Evolutionary conservation across 2,797 vertebrate genomes (phyloP).

Genomic region (Selene dorsalis): DNA sequence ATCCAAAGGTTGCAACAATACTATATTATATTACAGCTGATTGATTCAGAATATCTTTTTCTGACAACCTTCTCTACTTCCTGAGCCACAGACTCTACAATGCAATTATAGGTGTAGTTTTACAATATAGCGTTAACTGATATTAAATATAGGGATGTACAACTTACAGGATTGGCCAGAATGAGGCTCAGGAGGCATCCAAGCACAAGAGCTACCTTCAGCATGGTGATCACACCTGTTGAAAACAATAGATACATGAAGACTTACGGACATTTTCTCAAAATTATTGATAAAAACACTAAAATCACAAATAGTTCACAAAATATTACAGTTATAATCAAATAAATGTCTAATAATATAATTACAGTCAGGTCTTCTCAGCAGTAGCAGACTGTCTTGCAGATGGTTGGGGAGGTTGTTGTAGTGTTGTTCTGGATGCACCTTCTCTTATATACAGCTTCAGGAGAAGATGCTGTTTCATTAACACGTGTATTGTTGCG

Average conservation of each 20-base stretch:
- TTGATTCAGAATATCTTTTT: too few species aligned
- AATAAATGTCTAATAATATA: too few species aligned
- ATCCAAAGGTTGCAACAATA: too few species aligned
- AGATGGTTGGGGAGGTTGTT: background rate
- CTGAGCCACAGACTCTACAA: too few species aligned
- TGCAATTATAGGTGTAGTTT: background rate
- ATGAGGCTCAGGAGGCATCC: conserved; percentile 51
- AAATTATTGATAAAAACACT: background rate
- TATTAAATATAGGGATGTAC: background rate
- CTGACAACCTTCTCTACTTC: too few species aligned
- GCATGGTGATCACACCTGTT: conserved; percentile 35
- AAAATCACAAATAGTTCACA: background rate
- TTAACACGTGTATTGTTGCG: background rate
- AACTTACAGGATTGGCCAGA: conserved; percentile 43
- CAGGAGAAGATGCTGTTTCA: background rate
- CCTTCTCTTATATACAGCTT: conserved; percentile 25
- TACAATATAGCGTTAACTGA: background rate
- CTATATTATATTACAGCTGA: too few species aligned
- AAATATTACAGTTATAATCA: background rate
- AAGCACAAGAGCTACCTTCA: conserved; percentile 47
- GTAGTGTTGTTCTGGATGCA: background rate
- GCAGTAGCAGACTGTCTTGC: background rate
- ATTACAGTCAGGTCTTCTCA: conserved; percentile 5
- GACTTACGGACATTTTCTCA: background rate
- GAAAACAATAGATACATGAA: background rate